A percentile compares a stretch with the other conserved stretches of the same genome.
These are phyloP conservation scores for Etia nguti DNA, from an alignment of 2,113 vertebrate species.

Conservation along the genomic window DNA sequence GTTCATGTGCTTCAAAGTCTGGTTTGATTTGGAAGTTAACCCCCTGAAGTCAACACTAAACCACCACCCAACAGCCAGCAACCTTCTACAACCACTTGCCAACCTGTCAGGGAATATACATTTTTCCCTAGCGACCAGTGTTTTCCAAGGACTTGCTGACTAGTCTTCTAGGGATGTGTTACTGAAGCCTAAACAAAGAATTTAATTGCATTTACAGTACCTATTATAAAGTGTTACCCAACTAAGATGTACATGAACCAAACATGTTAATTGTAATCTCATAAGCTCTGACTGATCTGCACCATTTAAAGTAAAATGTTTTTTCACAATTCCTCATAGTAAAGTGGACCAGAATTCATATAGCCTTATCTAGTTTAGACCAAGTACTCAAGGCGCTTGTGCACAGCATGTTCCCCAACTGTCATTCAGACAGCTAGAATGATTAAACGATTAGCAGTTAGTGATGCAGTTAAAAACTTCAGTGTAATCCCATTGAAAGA, in stretches of 20 bases:
- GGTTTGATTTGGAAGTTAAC: not conserved
- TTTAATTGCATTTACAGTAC: not conserved
- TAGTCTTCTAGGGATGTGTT: not conserved
- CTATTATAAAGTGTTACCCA: not conserved
- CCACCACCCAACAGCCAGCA: not conserved
- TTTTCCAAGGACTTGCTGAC: not conserved
- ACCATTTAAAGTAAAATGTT: not conserved
- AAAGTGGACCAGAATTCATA: fast-evolving
- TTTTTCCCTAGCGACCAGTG: not conserved
- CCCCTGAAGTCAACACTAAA: not conserved
- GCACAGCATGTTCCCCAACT: not conserved
- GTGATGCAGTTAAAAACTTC: not conserved
- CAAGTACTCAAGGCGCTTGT: not conserved
- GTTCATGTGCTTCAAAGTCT: not conserved
- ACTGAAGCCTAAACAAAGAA: not conserved
- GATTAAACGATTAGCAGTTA: not conserved
- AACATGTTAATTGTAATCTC: not conserved
- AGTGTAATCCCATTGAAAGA: not conserved
- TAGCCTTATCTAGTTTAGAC: not conserved
- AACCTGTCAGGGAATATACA: not conserved
- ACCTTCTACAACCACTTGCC: not conserved
- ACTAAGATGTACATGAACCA: not conserved
- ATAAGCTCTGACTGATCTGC: not conserved
- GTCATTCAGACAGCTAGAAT: not conserved
- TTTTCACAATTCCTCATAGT: fast-evolving